Evolutionary conservation across 1,140 invertebrate species (phyloP).

Genomic region (Polyergus mexicanus): DNA sequence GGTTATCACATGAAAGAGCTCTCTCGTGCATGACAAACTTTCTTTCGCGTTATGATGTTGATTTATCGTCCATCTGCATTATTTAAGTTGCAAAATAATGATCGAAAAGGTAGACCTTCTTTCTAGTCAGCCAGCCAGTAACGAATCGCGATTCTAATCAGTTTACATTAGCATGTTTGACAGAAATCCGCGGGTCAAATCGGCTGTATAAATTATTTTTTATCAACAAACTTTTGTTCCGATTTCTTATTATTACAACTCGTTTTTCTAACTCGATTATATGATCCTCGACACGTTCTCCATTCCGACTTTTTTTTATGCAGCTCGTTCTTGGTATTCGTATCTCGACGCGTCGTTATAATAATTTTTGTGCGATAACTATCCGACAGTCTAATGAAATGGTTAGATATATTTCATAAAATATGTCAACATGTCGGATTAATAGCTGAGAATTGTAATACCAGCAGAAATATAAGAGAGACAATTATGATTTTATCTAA

Average conservation of each 20-base stretch:
- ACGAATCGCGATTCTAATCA: slow-evolving; percentile 67
- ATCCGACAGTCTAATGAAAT: background rate
- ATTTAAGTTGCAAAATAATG: slow-evolving; percentile 31
- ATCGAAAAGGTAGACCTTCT: slow-evolving; percentile 68
- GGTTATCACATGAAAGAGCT: slow-evolving; percentile 74
- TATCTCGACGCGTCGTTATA: too few species aligned
- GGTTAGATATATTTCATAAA: background rate
- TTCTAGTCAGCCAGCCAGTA: slow-evolving; percentile 51
- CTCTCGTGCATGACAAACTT: slow-evolving; percentile 62
- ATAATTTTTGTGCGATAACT: too few species aligned
- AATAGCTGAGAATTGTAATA: background rate
- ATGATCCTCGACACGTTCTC: background rate
- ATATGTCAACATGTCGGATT: background rate
- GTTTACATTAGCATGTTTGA: slow-evolving; percentile 72
- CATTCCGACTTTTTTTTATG: background rate
- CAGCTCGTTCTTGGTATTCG: background rate
- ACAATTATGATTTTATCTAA: slow-evolving; percentile 16
- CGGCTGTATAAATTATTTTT: slow-evolving; percentile 46
- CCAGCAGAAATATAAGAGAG: background rate
- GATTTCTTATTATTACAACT: slow-evolving; percentile 59
- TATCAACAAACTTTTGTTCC: slow-evolving; percentile 66
- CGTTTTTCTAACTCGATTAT: slow-evolving; percentile 46
- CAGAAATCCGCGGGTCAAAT: slow-evolving; percentile 44
- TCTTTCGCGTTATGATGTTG: slow-evolving; percentile 54
- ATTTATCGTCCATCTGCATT: slow-evolving; percentile 30